A percentile compares a stretch with the other conserved stretches of the same genome.
Conservation (phyloP, 2,888 invertebrate genomes). For the Erebia palarica region DNA sequence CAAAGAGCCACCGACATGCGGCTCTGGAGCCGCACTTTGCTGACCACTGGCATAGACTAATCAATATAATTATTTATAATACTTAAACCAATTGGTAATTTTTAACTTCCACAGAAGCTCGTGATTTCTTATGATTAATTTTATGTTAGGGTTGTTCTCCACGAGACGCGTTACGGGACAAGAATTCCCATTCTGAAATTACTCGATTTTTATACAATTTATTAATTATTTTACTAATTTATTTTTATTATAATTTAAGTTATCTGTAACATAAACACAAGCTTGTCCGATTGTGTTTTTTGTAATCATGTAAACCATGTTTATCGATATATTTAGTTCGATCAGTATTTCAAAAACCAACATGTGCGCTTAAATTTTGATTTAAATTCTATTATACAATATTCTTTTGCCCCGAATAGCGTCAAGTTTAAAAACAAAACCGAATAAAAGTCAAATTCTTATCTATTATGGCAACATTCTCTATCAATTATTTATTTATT, state of each 20-base stretch:
- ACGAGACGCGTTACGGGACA: constrained; percentile 11
- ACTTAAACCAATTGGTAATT: constrained; percentile 23
- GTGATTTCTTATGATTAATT: constrained; percentile 24
- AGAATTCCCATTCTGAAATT: no score
- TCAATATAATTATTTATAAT: constrained; percentile 9
- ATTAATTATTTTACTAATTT: no score
- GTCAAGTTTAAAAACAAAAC: constrained; percentile 8
- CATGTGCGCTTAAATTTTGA: background rate
- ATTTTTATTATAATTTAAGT: no score
- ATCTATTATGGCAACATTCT: constrained; percentile 43
- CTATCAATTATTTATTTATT: constrained; percentile 31
- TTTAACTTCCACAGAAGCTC: constrained; percentile 27
- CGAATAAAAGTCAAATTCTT: constrained; percentile 30
- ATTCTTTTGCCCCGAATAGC: background rate
- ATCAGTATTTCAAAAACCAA: background rate
- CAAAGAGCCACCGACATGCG: no score
- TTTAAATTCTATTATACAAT: background rate
- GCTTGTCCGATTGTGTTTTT: no score
- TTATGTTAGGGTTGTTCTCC: background rate
- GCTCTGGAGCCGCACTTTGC: no score
- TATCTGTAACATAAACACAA: no score
- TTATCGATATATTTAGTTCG: no score
- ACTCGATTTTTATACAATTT: no score
- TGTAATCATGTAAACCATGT: no score
- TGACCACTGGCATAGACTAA: no score